phyloP scores from a whole-genome alignment of 1,140 invertebrate species.

The Leptinotarsa defecta region DNA sequence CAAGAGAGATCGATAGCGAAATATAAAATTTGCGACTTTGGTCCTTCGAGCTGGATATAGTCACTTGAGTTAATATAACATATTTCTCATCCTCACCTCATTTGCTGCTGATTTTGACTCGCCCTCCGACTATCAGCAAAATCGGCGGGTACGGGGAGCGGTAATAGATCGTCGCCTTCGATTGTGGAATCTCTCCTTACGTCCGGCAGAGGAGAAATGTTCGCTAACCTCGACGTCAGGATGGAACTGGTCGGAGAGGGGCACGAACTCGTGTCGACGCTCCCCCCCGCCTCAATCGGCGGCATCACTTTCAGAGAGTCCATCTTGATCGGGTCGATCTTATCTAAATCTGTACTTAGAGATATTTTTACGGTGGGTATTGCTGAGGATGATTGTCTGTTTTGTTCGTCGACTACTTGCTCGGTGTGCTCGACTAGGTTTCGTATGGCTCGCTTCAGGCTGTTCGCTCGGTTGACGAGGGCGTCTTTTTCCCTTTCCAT shows the following conservation, averaged over 20 bases:
- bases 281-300: slow-evolving; percentile 56
- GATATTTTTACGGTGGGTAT: slow-evolving; percentile 52
- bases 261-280: slow-evolving; percentile 63
- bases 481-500: slow-evolving; percentile 60
- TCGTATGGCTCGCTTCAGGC: slow-evolving; percentile 85
- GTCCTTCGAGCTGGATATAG: not conserved
- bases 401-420: slow-evolving; percentile 65
- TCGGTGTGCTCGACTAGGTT: slow-evolving; percentile 81
- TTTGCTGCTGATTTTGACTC: slow-evolving; percentile 47
- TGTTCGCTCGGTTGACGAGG: slow-evolving; percentile 71
- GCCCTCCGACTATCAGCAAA: slow-evolving; percentile 73
- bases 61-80: not conserved
- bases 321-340: slow-evolving; percentile 31
- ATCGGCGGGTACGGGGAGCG: slow-evolving; percentile 72
- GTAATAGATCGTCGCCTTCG: slow-evolving; percentile 55
- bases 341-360: slow-evolving; percentile 45
- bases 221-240: slow-evolving; percentile 55
- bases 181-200: slow-evolving; percentile 69
- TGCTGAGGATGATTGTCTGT: slow-evolving; percentile 46
- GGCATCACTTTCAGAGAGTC: slow-evolving; percentile 54
- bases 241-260: slow-evolving; percentile 62
- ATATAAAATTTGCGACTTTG: not conserved
- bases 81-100: not conserved
- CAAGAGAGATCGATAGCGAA: no score
- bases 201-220: slow-evolving; percentile 71